phyloP scores from a whole-genome alignment of 2,113 vertebrate species.

The Hepsetus odoe region DNA sequence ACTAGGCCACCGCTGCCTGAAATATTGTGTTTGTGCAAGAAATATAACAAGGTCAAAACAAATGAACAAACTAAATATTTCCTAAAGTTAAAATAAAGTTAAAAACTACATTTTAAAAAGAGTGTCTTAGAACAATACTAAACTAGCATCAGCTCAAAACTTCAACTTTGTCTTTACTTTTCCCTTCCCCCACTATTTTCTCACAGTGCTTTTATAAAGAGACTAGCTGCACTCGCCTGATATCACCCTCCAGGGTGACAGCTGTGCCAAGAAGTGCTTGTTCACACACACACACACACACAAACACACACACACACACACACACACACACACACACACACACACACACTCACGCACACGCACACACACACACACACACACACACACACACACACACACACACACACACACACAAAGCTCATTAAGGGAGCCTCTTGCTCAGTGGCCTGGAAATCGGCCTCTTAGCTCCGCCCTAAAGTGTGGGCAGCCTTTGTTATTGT shows the following conservation, averaged over 20 bases:
- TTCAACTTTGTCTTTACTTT: conserved; percentile 7
- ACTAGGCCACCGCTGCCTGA: too few species aligned
- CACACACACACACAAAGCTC: conserved; percentile 70
- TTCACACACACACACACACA: conserved; percentile 52
- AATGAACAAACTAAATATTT: too few species aligned
- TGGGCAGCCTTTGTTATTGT: conserved; percentile 81
- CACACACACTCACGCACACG: conserved; percentile 41
- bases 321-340: conserved; percentile 64
- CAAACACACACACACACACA: conserved; percentile 48
- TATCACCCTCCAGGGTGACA: conserved; percentile 76
- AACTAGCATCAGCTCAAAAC: conserved; percentile 8
- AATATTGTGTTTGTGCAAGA: too few species aligned
- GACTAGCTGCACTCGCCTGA: conserved; percentile 59
- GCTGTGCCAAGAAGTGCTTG: conserved; percentile 70
- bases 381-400: conserved; percentile 47
- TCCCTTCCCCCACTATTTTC: conserved; percentile 42
- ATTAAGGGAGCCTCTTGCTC: conserved; percentile 78
- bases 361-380: conserved; percentile 49
- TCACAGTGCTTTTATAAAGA: conserved; percentile 45
- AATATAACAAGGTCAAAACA: too few species aligned
- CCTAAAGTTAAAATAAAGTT: too few species aligned
- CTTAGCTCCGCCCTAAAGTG: conserved; percentile 80
- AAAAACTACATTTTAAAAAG: too few species aligned
- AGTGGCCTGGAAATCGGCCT: conserved; percentile 74
- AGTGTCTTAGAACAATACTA: not conserved